Evolutionary conservation across 1,140 invertebrate genomes (phyloP).

Genomic region (Ostrea denselamellosa): DNA sequence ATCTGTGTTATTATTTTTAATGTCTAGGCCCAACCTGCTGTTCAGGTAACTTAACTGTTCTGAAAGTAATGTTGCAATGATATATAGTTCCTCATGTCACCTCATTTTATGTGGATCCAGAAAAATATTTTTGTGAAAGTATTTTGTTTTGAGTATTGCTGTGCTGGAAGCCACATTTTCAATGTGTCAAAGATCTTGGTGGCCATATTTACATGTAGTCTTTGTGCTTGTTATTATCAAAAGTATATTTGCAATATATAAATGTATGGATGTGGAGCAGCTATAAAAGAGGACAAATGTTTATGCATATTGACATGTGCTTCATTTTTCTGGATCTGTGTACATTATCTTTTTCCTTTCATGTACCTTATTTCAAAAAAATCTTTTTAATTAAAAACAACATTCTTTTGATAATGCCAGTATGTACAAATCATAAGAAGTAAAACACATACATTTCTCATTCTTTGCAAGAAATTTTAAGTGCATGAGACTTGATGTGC

Average conservation of each 20-base stretch:
- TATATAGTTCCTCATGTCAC: not conserved
- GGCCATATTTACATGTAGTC: not conserved
- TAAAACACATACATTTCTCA: too few species aligned
- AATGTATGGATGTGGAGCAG: not conserved
- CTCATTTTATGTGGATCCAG: not conserved
- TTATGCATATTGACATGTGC: not conserved
- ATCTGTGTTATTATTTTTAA: not conserved
- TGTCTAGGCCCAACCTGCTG: not conserved
- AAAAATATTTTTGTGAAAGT: not conserved
- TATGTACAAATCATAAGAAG: too few species aligned
- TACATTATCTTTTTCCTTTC: not conserved
- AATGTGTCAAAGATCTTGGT: not conserved
- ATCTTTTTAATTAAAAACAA: too few species aligned
- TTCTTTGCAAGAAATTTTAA: too few species aligned
- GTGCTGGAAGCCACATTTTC: not conserved
- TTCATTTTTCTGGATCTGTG: constrained; percentile 1
- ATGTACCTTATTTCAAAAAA: not conserved
- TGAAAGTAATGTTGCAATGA: not conserved
- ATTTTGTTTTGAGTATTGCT: not conserved
- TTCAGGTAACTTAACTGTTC: constrained; percentile 1
- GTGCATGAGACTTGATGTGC: too few species aligned
- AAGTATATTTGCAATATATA: not conserved
- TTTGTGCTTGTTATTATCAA: not conserved
- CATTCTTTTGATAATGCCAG: too few species aligned
- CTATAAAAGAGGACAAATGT: not conserved